phyloP scores from a whole-genome alignment of 2,113 vertebrate species.

The Mugil cephalus region DNA sequence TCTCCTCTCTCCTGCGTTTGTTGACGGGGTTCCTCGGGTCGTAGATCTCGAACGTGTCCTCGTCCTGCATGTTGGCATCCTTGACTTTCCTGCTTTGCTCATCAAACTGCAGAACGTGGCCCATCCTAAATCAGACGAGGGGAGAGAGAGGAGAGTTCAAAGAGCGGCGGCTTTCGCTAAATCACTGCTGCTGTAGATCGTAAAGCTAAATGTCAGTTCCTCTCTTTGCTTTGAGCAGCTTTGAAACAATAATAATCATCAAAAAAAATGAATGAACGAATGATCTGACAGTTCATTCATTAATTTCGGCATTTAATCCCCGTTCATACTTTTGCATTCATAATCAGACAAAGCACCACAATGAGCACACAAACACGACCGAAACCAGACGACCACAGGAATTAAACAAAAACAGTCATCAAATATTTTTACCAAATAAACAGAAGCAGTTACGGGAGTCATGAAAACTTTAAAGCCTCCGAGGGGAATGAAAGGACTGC shows the following conservation, averaged over 20 bases:
- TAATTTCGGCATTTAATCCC: too few relatives aligned
- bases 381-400: neutral
- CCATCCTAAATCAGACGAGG: constrained; percentile 88
- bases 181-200: constrained; percentile 42
- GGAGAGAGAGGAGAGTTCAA: constrained; percentile 64
- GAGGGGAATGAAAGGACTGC: too few relatives aligned
- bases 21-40: constrained; percentile 98
- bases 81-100: constrained; percentile 97
- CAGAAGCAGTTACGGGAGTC: neutral
- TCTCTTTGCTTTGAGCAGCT: neutral
- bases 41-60: constrained; percentile 98
- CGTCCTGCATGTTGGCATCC: constrained; percentile 96
- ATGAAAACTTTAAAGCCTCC: neutral
- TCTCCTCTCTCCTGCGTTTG: constrained; percentile 95
- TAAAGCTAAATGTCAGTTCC: neutral
- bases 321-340: too few relatives aligned
- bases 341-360: too few relatives aligned
- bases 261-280: neutral
- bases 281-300: too few relatives aligned
- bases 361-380: too few relatives aligned
- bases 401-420: neutral
- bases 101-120: constrained; percentile 96
- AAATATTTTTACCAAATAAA: neutral
- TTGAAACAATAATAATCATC: neutral
- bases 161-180: constrained; percentile 54